These are phyloP conservation scores for Pelecanus crispus DNA, from an alignment of 2,113 vertebrate species.

Conservation along the genomic window DNA sequence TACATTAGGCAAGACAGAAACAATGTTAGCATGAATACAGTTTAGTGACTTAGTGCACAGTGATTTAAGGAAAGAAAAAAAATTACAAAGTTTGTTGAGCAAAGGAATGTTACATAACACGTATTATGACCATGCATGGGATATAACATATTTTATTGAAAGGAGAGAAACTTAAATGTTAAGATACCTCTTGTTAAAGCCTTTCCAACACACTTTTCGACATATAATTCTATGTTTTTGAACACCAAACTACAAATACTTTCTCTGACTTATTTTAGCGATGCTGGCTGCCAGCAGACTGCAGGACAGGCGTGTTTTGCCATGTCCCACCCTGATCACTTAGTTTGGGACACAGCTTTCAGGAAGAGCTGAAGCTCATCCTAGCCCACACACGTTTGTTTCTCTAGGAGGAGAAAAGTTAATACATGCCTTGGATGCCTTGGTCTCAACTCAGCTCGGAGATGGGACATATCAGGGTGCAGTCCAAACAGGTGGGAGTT, in stretches of 20 bases:
- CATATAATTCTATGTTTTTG: neutral
- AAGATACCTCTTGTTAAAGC: neutral
- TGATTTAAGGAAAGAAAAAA: neutral
- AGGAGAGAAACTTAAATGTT: neutral
- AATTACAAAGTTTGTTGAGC: neutral
- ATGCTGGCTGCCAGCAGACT: neutral
- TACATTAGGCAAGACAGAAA: conserved; percentile 14
- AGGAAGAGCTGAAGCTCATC: neutral
- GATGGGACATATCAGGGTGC: neutral
- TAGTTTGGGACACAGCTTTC: neutral
- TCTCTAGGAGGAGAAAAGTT: neutral
- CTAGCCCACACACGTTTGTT: neutral
- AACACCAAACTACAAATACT: neutral
- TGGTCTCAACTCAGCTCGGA: neutral
- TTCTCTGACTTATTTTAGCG: neutral
- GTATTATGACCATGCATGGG: neutral
- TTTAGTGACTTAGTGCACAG: neutral
- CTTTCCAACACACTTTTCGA: neutral
- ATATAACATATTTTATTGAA: neutral
- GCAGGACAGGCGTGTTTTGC: neutral
- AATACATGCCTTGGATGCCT: neutral
- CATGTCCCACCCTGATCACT: neutral
- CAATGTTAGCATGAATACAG: neutral
- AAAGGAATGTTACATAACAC: neutral
- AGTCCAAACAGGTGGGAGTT: neutral